Percentiles rank a stretch among this genome's conserved stretches.
phyloP scores from a whole-genome alignment of 1,140 invertebrate species.

The Zaprionus gabonicus region DNA sequence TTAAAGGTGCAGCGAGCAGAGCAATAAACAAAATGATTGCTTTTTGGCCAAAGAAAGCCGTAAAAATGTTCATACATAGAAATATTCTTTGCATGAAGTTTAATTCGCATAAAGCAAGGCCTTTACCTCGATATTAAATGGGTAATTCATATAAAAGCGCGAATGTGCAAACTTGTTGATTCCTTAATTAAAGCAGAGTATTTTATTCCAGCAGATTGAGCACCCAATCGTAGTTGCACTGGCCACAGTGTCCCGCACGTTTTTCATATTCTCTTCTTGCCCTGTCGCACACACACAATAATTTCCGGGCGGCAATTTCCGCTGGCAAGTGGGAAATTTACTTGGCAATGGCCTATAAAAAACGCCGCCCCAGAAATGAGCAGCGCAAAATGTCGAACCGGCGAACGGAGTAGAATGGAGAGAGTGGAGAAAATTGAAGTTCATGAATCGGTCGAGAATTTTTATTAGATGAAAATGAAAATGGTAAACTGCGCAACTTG shows the following conservation, averaged over 20 bases:
- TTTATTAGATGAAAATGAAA: conserved; percentile 26
- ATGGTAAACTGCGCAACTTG: too few species aligned
- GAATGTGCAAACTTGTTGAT: background rate
- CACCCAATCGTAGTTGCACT: conserved; percentile 11
- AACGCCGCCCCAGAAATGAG: conserved; percentile 21
- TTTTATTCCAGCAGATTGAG: conserved; percentile 2
- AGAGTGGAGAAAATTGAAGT: conserved; percentile 25
- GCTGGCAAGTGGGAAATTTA: conserved; percentile 58
- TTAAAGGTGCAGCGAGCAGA: conserved; percentile 10
- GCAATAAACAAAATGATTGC: conserved; percentile 2
- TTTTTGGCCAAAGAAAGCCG: background rate
- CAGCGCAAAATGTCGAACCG: conserved; percentile 1
- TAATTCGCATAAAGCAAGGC: background rate
- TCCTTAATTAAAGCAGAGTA: background rate
- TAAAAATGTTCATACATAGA: background rate
- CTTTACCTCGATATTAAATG: background rate
- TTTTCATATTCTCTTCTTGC: conserved; percentile 22
- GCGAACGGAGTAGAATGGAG: conserved; percentile 7
- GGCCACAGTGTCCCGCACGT: conserved; percentile 1
- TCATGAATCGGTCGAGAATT: conserved; percentile 28
- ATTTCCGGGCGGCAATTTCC: conserved; percentile 59
- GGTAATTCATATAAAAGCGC: background rate
- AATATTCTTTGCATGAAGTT: background rate
- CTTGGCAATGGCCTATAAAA: conserved; percentile 58
- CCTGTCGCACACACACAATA: conserved; percentile 58